Evolutionary conservation across 2,113 vertebrate species (phyloP).

Genomic region (Ammodramus savannarum): DNA sequence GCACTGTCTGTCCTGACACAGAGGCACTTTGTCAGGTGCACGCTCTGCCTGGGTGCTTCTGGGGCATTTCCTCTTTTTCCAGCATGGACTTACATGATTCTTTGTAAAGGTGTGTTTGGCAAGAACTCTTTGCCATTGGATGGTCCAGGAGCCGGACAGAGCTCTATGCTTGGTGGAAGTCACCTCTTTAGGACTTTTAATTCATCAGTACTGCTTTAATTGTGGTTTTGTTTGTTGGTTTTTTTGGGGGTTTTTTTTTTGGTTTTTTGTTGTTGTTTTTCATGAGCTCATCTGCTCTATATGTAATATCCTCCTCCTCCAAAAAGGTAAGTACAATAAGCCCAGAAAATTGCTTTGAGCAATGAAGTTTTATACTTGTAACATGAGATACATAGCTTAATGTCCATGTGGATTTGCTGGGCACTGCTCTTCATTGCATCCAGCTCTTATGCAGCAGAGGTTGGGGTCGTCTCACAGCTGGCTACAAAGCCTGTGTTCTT

Average conservation of each 20-base stretch:
- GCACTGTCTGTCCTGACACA: not conserved
- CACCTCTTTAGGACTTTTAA: not conserved
- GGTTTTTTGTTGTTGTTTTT: not conserved
- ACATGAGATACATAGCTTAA: rapidly evolving
- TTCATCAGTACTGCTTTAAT: not conserved
- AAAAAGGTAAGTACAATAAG: not conserved
- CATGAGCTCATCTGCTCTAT: not conserved
- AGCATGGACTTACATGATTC: not conserved
- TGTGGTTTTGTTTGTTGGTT: no score
- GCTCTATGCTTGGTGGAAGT: not conserved
- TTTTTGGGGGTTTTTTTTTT: no score
- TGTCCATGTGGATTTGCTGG: not conserved
- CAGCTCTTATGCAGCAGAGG: not conserved
- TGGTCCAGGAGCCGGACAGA: not conserved
- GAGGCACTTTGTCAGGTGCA: rapidly evolving
- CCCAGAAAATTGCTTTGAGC: not conserved
- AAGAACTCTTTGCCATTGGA: not conserved
- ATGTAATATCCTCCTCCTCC: not conserved
- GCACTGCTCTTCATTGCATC: not conserved
- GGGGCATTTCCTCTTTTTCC: not conserved
- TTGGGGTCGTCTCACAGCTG: not conserved
- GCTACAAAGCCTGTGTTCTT: not conserved
- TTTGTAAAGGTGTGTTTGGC: not conserved
- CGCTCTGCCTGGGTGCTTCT: not conserved
- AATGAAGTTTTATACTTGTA: not conserved